Percentiles rank a stretch among this genome's conserved stretches.
phyloP scores from a whole-genome alignment of 2,888 invertebrate species.

The Amiota communis region DNA sequence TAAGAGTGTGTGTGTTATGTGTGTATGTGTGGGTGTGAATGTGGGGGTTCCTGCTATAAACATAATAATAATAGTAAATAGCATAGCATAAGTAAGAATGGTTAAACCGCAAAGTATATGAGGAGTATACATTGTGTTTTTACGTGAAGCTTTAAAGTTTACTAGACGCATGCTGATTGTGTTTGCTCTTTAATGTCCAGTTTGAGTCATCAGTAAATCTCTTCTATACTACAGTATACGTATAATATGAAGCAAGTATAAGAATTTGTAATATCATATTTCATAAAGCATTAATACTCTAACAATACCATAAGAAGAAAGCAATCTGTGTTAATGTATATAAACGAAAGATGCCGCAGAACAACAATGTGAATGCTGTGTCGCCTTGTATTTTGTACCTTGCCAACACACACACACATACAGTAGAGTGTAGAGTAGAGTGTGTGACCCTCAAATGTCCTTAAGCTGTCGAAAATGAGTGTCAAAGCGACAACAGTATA shows the following conservation, averaged over 20 bases:
- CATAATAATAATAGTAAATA: not conserved
- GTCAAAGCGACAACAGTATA: constrained; percentile 42
- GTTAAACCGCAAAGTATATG: constrained; percentile 38
- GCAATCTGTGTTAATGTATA: not conserved
- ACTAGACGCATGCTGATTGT: not conserved
- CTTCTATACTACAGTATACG: too few relatives aligned
- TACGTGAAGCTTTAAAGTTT: not conserved
- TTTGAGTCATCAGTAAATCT: not conserved
- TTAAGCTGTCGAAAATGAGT: constrained; percentile 62
- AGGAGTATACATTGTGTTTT: not conserved
- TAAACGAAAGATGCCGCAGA: not conserved
- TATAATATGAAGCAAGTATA: too few relatives aligned
- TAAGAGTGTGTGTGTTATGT: not conserved
- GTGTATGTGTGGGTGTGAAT: not conserved
- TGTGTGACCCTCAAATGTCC: constrained; percentile 62
- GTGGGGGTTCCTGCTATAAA: not conserved
- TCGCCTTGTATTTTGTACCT: too few relatives aligned
- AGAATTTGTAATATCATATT: too few relatives aligned
- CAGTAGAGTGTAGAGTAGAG: too few relatives aligned
- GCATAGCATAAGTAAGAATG: constrained; percentile 15
- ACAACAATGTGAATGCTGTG: not conserved
- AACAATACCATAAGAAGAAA: too few relatives aligned
- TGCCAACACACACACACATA: too few relatives aligned
- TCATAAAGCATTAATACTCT: too few relatives aligned
- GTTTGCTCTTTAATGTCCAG: not conserved